Base-by-base conservation (phyloP, 2,888 invertebrate genomes). In the Gortyna flavago region DNA sequence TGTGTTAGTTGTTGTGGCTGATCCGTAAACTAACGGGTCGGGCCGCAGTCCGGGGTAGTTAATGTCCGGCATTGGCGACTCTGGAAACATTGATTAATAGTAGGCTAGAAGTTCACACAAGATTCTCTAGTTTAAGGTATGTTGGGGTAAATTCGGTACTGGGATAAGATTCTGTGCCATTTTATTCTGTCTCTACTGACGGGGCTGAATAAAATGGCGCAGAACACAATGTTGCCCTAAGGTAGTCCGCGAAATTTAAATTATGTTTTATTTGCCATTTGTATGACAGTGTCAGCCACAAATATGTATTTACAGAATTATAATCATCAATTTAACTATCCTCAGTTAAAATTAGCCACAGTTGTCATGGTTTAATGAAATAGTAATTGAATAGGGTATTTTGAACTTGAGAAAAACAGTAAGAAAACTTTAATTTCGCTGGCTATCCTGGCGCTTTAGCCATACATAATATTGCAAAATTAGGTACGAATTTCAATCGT, bases 51-150 rank as follows among this genome's bases (percentile, higher is more conserved):
- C 98, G 0, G 97, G 97, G 91, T 97, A 98, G 90, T 98, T 98
- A 97, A 98, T 97, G 96, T 98, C 97, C 94, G 98, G 98, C 88
- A 97, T 97, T 91, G 97, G 97, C 90, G 97, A 97, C 96, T 98
- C 98, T 98, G 97, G 0, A 93, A 92, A 73, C 32, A 84, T 80
- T 77, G 54, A 35, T n/a, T 9, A 13, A 35, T 16, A 59, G 11
- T 61, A 48, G 18, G 38, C 32, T 41, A 21, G 8, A 66, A 29
- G 1, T 69, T 57, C 18, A 18, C 25, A 62, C 62, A 62, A 62
- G 11, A 62, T 18, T 32, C 21, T 21, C 1, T 1, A 68, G 25
- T 32, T 16, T 2, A 16, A 21, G 6, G 6, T 66, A 29, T 41
- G 41, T 29, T 16, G 41, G 41, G 41, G n/a, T 66, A 66, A 66